These are phyloP conservation scores for Polylopha cassiicola DNA, from an alignment of 2,888 invertebrate genomes.

Conservation along the genomic window DNA sequence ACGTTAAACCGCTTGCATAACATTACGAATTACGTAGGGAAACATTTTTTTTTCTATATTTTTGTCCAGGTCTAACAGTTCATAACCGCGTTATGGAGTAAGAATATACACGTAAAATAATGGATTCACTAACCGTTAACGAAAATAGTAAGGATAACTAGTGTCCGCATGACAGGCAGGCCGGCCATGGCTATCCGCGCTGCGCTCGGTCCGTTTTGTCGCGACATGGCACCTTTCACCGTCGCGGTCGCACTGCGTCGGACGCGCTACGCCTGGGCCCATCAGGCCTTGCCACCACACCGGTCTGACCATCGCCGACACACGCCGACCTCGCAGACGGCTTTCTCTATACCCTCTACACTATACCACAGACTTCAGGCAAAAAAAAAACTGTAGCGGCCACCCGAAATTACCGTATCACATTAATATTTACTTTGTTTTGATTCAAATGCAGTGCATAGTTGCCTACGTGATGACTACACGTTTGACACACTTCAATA, in stretches of 20 bases:
- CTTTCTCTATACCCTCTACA: slow-evolving; percentile 61
- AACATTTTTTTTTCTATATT: slow-evolving; percentile 31
- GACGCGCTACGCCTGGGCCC: slow-evolving; percentile 28
- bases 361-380: slow-evolving; percentile 36
- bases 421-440: too few species aligned
- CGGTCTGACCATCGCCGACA: slow-evolving; percentile 32
- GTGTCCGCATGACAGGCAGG: slow-evolving; percentile 50
- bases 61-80: neutral
- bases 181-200: slow-evolving; percentile 52
- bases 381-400: too few species aligned
- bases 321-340: slow-evolving; percentile 56
- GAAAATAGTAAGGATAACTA: slow-evolving; percentile 61
- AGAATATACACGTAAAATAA: slow-evolving; percentile 26
- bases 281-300: slow-evolving; percentile 26
- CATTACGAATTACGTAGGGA: slow-evolving; percentile 40
- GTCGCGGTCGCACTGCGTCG: slow-evolving; percentile 63
- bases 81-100: slow-evolving; percentile 11
- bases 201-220: slow-evolving; percentile 41
- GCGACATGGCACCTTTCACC: slow-evolving; percentile 71
- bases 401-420: too few species aligned
- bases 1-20: slow-evolving; percentile 59
- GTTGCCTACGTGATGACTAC: too few species aligned
- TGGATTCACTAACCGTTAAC: slow-evolving; percentile 58
- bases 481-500: too few species aligned
- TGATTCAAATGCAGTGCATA: too few species aligned